phyloP scores from a whole-genome alignment of 2,113 vertebrate genomes.

The Lophotis ruficrista region DNA sequence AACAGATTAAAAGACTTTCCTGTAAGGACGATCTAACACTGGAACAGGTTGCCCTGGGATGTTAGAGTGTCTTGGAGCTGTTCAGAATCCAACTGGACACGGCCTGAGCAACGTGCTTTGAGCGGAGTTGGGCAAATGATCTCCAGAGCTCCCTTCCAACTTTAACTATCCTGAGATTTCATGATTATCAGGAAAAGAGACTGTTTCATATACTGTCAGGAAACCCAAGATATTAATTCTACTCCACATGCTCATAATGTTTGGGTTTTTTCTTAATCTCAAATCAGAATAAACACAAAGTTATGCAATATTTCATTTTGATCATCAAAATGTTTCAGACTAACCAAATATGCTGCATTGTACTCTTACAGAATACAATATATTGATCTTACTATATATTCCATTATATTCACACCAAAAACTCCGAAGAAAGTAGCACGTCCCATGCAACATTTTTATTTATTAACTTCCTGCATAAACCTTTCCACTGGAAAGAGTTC shows the following conservation, averaged over 20 bases:
- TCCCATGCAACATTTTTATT: neutral
- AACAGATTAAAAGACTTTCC: neutral
- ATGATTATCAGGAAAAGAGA: neutral
- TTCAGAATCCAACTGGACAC: neutral
- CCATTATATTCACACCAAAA: neutral
- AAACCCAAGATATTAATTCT: neutral
- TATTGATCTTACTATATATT: neutral
- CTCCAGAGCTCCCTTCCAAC: neutral
- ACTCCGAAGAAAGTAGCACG: rapidly evolving
- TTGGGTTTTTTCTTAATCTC: neutral
- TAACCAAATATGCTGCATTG: neutral
- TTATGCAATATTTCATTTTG: neutral
- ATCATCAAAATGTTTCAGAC: neutral
- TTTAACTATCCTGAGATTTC: neutral
- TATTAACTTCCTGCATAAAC: neutral
- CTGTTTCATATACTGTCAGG: neutral
- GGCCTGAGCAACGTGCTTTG: neutral
- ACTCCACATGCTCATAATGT: neutral
- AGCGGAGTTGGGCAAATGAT: neutral
- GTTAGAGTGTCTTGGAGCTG: neutral
- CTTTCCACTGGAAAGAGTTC: neutral
- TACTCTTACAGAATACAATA: neutral
- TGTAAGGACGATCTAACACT: neutral
- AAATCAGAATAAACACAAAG: neutral
- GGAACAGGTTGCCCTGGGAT: neutral